A percentile compares a stretch with the other conserved stretches of the same genome.
phyloP scores from a whole-genome alignment of 53 echinoderm and acorn worm genomes.

The Antedon mediterranea region DNA sequence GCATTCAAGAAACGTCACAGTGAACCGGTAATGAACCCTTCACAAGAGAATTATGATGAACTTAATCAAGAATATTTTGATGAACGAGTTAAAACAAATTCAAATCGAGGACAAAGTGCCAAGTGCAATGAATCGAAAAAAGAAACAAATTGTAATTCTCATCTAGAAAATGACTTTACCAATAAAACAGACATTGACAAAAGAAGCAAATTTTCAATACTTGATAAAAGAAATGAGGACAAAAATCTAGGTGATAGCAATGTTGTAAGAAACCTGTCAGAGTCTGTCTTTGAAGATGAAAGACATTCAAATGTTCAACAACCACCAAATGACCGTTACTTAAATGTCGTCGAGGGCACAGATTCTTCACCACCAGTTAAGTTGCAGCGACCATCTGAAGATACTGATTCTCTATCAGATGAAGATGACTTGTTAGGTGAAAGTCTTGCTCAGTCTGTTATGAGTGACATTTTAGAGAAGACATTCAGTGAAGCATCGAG shows the following conservation, averaged over 20 bases:
- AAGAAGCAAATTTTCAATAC: background rate
- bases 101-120: background rate
- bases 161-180: background rate
- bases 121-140: background rate
- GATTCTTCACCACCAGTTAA: constrained; percentile 1
- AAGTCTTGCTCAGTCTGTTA: constrained; percentile 59
- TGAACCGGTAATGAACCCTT: constrained; percentile 9
- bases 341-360: background rate
- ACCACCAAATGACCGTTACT: background rate
- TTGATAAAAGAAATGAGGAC: background rate
- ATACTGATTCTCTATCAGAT: background rate
- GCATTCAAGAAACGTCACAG: constrained; percentile 20
- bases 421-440: constrained; percentile 41
- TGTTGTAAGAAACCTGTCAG: background rate
- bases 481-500: constrained; percentile 2
- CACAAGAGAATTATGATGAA: background rate
- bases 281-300: background rate
- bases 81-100: background rate
- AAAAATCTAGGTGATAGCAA: background rate
- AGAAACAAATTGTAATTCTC: background rate
- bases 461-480: constrained; percentile 17
- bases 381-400: constrained; percentile 4
- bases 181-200: background rate
- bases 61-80: constrained; percentile 1
- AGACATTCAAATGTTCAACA: background rate